Evolutionary conservation across 2,113 vertebrate species (phyloP), one percentile per base, ranked within the genome.

Genomic region (Epinephelus lanceolatus): DNA sequence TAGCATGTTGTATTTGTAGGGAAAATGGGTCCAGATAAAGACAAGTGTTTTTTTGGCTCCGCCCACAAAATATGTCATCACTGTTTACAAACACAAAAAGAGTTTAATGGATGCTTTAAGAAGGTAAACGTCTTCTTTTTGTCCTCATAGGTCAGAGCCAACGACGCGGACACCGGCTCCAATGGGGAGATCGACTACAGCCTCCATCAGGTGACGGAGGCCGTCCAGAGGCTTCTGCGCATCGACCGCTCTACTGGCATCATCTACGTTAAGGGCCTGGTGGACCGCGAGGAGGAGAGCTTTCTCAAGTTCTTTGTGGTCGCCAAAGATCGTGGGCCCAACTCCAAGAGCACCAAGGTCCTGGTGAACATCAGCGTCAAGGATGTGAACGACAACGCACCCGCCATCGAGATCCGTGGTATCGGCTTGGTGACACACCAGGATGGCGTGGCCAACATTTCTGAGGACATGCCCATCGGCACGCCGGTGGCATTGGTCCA

Each of bases 401-500:
- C 98, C 3, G 95, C 96, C 59, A 98, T 99, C 25, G 97, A 97
- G 92, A 99, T 99, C 56, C 95, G 98, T 4, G 98, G 98, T 3
- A 98, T 99, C 18, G 98, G 98, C 6, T 85, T 99, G 1, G 97
- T 99, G 62, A 98, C 96, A 0, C 98, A 99, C 76, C 97, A 98
- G 74, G 96, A 97, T 1, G 97, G 97, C 8, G 96, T 98, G 71
- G 98, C 98, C 3, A 99, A 99, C 91, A 99, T 99, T 76, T 99
- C 97, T 0, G 98, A 99, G 92, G 98, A 99, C 0, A 98, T 98
- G 93, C 96, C 97, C 0, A 95, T 98, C 7, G 97, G 98, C 73
- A 99, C 97, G 0, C 95, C 98, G 0, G 98, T 99, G 78, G 98
- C 98, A 17, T 88, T 99, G 93, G 98, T 99, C 15, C 98, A 99